Conservation (phyloP, 2,888 invertebrate genomes). For the Zygogramma bicolorata region DNA sequence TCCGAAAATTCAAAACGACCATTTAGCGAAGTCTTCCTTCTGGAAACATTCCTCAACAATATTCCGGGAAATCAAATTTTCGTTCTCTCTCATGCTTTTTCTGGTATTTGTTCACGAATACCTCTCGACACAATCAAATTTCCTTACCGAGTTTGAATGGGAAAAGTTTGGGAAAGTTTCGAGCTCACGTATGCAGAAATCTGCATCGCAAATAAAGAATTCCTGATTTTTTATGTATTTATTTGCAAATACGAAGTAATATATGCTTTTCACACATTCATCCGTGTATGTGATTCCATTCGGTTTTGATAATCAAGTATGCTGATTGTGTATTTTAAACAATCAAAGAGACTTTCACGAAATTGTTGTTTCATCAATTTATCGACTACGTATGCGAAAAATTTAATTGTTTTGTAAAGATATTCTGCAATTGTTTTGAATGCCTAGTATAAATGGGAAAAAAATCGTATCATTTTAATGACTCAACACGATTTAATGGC, state of each 20-base stretch:
- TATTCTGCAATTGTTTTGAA: slow-evolving; percentile 42
- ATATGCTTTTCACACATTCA: slow-evolving; percentile 40
- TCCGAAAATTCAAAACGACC: too few relatives aligned
- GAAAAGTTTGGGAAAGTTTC: background rate
- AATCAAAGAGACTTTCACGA: slow-evolving; percentile 45
- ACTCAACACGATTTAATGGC: slow-evolving; percentile 26
- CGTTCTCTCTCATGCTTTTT: too few relatives aligned
- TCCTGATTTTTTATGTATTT: slow-evolving; percentile 23
- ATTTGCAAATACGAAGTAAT: slow-evolving; percentile 25
- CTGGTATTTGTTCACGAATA: background rate
- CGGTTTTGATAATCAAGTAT: slow-evolving; percentile 45
- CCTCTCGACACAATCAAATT: background rate
- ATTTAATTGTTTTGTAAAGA: slow-evolving; percentile 41
- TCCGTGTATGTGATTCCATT: slow-evolving; percentile 43
- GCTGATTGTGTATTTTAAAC: slow-evolving; percentile 46
- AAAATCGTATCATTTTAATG: slow-evolving; percentile 15
- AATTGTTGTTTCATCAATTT: slow-evolving; percentile 44
- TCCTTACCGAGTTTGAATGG: background rate
- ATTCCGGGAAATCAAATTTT: too few relatives aligned
- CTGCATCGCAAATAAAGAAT: slow-evolving; percentile 17
- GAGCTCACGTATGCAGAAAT: background rate
- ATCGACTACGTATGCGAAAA: slow-evolving; percentile 38
- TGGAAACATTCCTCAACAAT: too few relatives aligned
- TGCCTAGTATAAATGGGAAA: slow-evolving; percentile 18
- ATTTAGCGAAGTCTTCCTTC: too few relatives aligned